Percentiles rank a stretch among this genome's conserved stretches.
Conservation (phyloP, 2,797 vertebrate genomes). For the Psittacula echo region DNA sequence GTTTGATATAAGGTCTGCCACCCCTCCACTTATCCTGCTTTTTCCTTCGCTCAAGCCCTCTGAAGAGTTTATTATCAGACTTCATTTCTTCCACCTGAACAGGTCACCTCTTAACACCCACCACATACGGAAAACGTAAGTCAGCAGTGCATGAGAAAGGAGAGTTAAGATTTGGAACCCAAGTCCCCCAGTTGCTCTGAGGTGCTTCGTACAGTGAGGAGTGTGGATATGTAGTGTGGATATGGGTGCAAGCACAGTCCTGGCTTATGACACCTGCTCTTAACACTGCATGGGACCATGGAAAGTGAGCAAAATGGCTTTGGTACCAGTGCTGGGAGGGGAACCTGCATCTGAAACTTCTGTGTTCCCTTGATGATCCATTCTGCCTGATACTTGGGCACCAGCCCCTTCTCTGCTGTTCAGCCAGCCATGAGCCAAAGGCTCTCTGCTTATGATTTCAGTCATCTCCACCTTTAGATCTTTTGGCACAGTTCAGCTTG, state of each 20-base stretch:
- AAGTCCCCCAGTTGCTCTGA: fast-evolving
- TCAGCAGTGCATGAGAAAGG: neutral
- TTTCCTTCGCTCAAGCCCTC: neutral
- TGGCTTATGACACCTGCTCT: neutral
- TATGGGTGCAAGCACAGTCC: neutral
- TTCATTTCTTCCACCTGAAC: neutral
- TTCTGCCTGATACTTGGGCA: neutral
- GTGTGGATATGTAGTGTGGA: neutral
- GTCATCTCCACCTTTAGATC: neutral
- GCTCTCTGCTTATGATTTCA: neutral
- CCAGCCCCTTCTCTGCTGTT: neutral
- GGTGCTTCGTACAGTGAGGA: neutral
- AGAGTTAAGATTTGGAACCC: neutral
- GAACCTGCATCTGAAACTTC: fast-evolving
- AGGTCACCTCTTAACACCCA: neutral
- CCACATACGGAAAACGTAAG: fast-evolving
- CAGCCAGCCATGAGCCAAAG: neutral
- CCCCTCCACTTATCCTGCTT: neutral
- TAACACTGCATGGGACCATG: fast-evolving
- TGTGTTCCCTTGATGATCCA: fast-evolving
- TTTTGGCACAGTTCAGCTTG: neutral
- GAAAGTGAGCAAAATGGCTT: fast-evolving
- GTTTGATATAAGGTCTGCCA: neutral
- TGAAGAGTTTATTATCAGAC: neutral
- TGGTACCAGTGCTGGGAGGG: neutral